phyloP scores from a whole-genome alignment of 1,140 invertebrate genomes.

The Ooceraea biroi region DNA sequence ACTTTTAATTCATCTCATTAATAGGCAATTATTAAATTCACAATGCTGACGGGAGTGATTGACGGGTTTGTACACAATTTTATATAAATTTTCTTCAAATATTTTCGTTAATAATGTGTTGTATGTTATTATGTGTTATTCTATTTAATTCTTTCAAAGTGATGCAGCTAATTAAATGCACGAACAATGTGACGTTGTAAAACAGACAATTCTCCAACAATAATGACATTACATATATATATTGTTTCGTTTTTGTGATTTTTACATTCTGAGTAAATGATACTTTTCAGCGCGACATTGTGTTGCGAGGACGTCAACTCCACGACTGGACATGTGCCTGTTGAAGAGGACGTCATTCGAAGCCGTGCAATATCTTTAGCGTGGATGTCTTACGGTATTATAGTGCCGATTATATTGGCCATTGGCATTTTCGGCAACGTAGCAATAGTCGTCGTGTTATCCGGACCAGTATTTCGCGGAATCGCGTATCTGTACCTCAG shows the following conservation, averaged over 20 bases:
- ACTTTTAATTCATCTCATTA: conserved; percentile 14
- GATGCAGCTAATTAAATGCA: neutral
- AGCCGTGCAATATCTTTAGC: conserved; percentile 27
- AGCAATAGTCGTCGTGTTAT: conserved; percentile 57
- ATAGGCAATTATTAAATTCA: conserved; percentile 14
- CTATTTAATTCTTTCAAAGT: neutral
- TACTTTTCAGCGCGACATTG: conserved; percentile 59
- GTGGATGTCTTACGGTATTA: conserved; percentile 49
- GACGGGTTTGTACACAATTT: conserved; percentile 60
- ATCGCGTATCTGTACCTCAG: conserved; percentile 65
- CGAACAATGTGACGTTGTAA: neutral
- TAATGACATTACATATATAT: conserved; percentile 1
- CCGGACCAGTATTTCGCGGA: conserved; percentile 59
- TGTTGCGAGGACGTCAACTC: conserved; percentile 61
- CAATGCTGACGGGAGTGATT: conserved; percentile 65
- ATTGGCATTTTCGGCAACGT: conserved; percentile 62
- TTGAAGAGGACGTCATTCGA: neutral
- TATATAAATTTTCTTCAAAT: neutral
- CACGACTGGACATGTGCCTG: conserved; percentile 4
- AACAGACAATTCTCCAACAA: neutral
- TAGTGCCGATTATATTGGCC: conserved; percentile 60
- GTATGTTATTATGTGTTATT: neutral
- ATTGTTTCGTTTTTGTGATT: neutral
- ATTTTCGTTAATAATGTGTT: neutral
- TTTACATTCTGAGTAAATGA: neutral